Percentiles rank a stretch among this genome's conserved stretches.
phyloP scores from a whole-genome alignment of 2,113 vertebrate species.

The Microcebus murinus region DNA sequence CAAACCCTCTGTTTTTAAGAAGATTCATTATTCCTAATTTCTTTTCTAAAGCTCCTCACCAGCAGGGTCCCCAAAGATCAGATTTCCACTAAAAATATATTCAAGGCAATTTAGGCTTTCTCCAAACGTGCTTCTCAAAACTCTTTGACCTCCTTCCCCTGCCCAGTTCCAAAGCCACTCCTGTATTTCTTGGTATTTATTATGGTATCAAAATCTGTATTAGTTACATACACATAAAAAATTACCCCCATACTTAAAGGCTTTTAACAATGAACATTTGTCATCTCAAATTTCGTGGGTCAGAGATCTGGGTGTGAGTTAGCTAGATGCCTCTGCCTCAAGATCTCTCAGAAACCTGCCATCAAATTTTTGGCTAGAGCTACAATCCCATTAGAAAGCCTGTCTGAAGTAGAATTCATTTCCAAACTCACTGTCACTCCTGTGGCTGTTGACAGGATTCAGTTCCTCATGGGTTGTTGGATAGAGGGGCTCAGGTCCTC shows the following conservation, averaged over 20 bases:
- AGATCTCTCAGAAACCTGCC: not conserved
- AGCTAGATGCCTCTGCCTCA: not conserved
- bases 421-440: not conserved
- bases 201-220: not conserved
- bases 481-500: not conserved
- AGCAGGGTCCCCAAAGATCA: not conserved
- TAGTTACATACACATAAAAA: not conserved
- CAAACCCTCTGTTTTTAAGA: not conserved
- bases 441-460: not conserved
- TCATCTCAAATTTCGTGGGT: not conserved
- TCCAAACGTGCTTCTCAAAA: not conserved
- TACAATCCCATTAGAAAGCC: not conserved
- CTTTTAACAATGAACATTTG: not conserved
- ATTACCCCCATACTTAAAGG: not conserved
- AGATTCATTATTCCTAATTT: not conserved
- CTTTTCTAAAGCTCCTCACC: not conserved
- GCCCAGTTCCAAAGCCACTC: not conserved
- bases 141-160: not conserved
- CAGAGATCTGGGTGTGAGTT: not conserved
- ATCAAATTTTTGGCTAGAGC: not conserved
- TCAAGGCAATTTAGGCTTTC: not conserved
- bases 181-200: not conserved
- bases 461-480: not conserved
- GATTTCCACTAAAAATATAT: constrained; percentile 2
- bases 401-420: not conserved